Percentiles rank a stretch among this genome's conserved stretches.
Evolutionary conservation across 2,888 invertebrate genomes (phyloP).

Genomic region (Acronicta alni): DNA sequence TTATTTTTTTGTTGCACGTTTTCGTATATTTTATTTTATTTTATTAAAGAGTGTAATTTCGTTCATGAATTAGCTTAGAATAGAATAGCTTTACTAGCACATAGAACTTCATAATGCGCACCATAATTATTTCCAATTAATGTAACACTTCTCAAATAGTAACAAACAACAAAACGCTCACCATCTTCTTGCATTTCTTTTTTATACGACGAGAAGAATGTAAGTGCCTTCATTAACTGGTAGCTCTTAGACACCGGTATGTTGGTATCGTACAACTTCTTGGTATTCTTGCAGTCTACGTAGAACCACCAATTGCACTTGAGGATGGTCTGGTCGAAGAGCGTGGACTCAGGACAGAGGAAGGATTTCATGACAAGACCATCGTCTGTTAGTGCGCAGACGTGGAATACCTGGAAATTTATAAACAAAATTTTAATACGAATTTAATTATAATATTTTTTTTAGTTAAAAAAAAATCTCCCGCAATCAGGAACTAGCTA

Average conservation of each 20-base stretch:
- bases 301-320: constrained; percentile 99
- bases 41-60: no score
- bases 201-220: constrained; percentile 96
- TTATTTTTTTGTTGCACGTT: no score
- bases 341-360: constrained; percentile 96
- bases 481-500: no score
- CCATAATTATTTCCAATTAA: no score
- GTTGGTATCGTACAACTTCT: constrained; percentile 95
- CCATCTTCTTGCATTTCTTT: constrained; percentile 89
- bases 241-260: constrained; percentile 97
- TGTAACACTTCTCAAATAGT: no score
- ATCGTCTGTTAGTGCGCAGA: constrained; percentile 96
- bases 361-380: constrained; percentile 97
- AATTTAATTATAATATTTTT: no score
- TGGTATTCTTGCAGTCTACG: constrained; percentile 95
- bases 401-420: constrained; percentile 94
- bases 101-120: no score
- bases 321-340: constrained; percentile 96
- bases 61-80: no score
- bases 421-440: no score
- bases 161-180: constrained; percentile 33
- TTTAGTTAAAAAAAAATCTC: no score
- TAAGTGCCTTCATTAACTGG: constrained; percentile 96
- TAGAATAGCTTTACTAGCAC: no score
- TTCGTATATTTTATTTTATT: no score